Base-by-base conservation (phyloP, 2,888 invertebrate genomes). In the Andrena chrysosceles region DNA sequence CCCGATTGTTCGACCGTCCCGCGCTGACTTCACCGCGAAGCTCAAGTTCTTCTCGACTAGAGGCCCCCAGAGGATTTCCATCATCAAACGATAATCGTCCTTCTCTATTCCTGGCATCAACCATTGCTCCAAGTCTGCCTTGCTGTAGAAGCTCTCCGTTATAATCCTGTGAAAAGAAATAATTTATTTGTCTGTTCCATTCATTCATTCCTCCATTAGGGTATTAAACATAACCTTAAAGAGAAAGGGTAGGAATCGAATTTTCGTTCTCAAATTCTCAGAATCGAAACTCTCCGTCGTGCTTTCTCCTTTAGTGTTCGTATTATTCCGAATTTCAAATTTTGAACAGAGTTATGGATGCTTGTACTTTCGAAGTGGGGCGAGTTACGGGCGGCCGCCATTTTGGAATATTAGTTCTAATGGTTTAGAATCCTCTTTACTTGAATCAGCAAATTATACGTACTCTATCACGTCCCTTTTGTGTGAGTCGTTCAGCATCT, bases 101-200 rank as follows among this genome's bases (percentile, higher is more conserved):
- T 95, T 95, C 8, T 95, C 94, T 23, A 97, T 96, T 78, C 96
- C 96, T 2, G 97, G 96, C 83, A 96, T 96, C 20, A 98, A 93
- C 95, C 97, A 97, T 91, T 96, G 96, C 91, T 98, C 98, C 88
- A 98, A 92, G 91, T 98, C 98, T 0, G 98, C 98, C 94, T 98
- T 98, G 90, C 96, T 96, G 93, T 97, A 97, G 94, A 98, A 98
- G 91, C 98, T 98, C 5, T 96, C 96, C 0, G 97, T 96, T 81
- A 98, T 96, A 94, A 98, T 97, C 77, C 98, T 98, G 62, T 0
- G 62, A 69, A 77, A 77, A 16, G 16, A 42, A 42, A 16, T 42
- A 2, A 52, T 35, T 35, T 35, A 10, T 35, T 35, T 35, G 13
- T 23, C 5, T 8, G 20, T 63, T 52, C 2, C 0, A 52, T 66